These are phyloP conservation scores for Pristis pectinata DNA, from an alignment of 2,797 vertebrate genomes.

Conservation along the genomic window DNA sequence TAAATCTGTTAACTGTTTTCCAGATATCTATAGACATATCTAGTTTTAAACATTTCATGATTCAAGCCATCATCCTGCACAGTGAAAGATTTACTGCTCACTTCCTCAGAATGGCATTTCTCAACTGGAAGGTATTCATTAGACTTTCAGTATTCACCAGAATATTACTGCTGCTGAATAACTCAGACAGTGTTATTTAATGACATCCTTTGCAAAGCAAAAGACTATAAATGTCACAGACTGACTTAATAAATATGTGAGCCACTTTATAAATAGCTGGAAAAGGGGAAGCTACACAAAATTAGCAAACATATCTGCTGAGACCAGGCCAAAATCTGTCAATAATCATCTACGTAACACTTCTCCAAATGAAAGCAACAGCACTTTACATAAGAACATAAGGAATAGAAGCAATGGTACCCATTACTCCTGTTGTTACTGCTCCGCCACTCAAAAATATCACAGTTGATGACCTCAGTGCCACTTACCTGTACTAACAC, in stretches of 20 bases:
- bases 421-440: no score
- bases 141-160: conserved; percentile 17
- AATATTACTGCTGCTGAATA: neutral
- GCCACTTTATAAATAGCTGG: conserved; percentile 30
- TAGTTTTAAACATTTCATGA: neutral
- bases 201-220: conserved; percentile 28
- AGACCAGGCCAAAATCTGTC: neutral
- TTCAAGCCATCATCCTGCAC: neutral
- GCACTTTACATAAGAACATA: neutral
- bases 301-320: neutral
- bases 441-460: no score
- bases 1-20: neutral
- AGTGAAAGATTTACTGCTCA: conserved; percentile 1
- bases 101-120: conserved; percentile 32
- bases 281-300: neutral
- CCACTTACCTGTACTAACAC: no score
- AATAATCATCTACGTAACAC: neutral
- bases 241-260: conserved; percentile 31
- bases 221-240: neutral
- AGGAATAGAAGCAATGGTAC: no score
- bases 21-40: neutral
- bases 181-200: conserved; percentile 16
- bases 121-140: conserved; percentile 31
- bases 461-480: no score
- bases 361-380: neutral